Base-by-base conservation (phyloP, 2,113 vertebrate species). In the Lontra canadensis region DNA sequence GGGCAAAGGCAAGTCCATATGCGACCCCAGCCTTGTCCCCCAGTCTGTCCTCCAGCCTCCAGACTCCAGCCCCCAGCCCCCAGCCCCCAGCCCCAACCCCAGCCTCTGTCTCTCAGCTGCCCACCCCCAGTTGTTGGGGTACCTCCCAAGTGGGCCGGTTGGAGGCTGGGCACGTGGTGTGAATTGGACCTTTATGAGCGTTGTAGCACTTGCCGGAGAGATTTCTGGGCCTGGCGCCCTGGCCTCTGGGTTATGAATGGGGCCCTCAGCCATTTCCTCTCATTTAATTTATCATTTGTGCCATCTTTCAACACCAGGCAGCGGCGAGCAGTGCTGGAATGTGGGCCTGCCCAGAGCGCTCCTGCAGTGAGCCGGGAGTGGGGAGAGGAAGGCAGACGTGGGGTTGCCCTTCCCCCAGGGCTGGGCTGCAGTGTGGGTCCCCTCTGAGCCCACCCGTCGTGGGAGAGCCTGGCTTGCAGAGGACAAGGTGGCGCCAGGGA, bases 201-300 rank as follows among this genome's bases (percentile, higher is more conserved):
- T 81, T 89, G 93, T 90, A 8, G 2, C 42, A 83, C 49, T 80
- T 83, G 74, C 18, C 47, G 3, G 92, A 96, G 98, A 98, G 98
- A 97, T 94, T 98, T 98, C 97, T 93, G 95, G 98, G 95, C 71
- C 1, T 3, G 29, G 96, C 93, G 96, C 97, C 97, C 96, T 91
- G 88, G 97, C 95, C 96, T 97, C 98, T 94, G 98, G 97, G 82
- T 98, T 98, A 97, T 97, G 98, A 98, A 98, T 96, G 98, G 98
- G 95, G 98, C 97, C 94, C 98, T 98, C 97, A 97, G 98, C 98
- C 97, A 59, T 96, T 98, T 98, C 97, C 95, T 98, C 98, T 97
- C 98, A 97, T 98, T 97, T 98, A 97, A 98, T 98, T 95, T 89
- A 97, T 98, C 97, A 44, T 86, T 82, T 91, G 94, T 89, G 74